Base-by-base conservation (phyloP, 2,797 vertebrate species). In the Karalla daura region DNA sequence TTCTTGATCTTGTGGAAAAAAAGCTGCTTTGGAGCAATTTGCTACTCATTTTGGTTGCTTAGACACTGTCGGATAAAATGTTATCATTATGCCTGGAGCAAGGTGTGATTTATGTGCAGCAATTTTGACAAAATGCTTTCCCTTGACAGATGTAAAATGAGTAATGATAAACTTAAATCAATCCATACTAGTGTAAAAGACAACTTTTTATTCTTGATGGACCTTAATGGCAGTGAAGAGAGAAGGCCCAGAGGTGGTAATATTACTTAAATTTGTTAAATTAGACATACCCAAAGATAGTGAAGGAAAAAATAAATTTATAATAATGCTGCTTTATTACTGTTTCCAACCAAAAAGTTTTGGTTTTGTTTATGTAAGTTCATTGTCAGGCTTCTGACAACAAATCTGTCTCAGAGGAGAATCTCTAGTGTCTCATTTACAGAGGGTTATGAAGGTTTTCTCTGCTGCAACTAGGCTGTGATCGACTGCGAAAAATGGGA, bases 1-100 rank as follows among this genome's bases (percentile, higher is more conserved):
- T 74, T 52, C n/a, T 49, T 63, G 17, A 68, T 62, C 59, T 40
- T 49, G 5, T n/a, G 46, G 59, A 28, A 78, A 76, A 78, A 76
- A 63, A 41, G 40, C 18, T 50, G 27, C 28, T 77, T 11, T 24
- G n/a, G 52, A 55, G 43, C 21, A 18, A 44, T 60, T 33, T 47
- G 40, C n/a, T 45, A 30, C 44, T 65, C n/a, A 32, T 72, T 70
- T 60, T 66, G 45, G 41, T 9, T 21, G 54, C 17, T 52, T 30
- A 15, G 7, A 6, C 8, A 13, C 50, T 15, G 45, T n/a, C 36
- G 41, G 18, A 67, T 61, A 33, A 61, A 64, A 55, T 36, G 13
- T 7, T 43, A n/a, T 37, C 24, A 35, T 15, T 21, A 21, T 14
- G 44, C 60, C 60, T 58, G 39, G n/a, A 66, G 67, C 35, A 11